phyloP scores from a whole-genome alignment of 2,797 vertebrate genomes.

The Adelosebastes latens region DNA sequence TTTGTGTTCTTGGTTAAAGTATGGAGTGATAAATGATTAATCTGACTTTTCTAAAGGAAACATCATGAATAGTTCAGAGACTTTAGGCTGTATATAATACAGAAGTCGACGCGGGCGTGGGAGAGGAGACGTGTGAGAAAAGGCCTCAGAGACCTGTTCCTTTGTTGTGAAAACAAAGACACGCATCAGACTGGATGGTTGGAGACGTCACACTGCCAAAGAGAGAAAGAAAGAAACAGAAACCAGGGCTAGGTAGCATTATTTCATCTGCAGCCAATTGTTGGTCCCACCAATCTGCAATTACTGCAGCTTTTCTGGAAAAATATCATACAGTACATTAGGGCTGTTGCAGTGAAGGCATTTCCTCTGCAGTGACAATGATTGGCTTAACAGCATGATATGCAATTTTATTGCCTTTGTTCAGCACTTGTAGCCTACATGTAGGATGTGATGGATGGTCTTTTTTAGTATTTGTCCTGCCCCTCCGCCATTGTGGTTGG shows the following conservation, averaged over 20 bases:
- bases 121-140: conserved; percentile 53
- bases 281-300: neutral
- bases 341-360: no score
- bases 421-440: no score
- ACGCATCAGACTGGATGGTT: conserved; percentile 14
- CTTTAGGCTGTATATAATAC: conserved; percentile 16
- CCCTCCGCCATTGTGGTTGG: no score
- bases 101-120: conserved; percentile 5
- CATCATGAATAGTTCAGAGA: conserved; percentile 54
- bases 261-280: neutral
- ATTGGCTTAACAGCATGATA: no score
- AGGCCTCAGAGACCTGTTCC: conserved; percentile 15
- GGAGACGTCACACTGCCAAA: conserved; percentile 22
- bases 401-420: no score
- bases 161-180: conserved; percentile 60
- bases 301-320: neutral
- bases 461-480: no score
- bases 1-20: conserved; percentile 12
- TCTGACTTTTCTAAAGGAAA: conserved; percentile 32
- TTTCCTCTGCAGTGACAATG: no score
- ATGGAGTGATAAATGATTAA: conserved; percentile 37
- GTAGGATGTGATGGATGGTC: no score
- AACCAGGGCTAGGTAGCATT: neutral
- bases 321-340: neutral
- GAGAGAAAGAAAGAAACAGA: neutral